phyloP scores from a whole-genome alignment of 2,888 invertebrate species.

The Luperina testacea region DNA sequence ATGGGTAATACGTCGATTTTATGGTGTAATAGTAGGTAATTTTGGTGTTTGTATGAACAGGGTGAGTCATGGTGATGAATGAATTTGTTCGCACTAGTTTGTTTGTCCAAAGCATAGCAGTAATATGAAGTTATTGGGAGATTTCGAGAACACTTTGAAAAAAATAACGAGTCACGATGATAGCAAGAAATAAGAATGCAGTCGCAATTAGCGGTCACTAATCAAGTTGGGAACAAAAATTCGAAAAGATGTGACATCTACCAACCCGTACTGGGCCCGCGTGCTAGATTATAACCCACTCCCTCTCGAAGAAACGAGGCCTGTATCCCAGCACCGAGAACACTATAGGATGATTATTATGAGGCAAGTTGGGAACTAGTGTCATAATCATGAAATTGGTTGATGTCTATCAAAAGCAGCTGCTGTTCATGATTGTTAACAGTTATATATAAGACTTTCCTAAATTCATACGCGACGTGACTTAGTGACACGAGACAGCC shows the following conservation, averaged over 20 bases:
- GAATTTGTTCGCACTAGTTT: slow-evolving; percentile 20
- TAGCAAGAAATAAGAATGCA: background rate
- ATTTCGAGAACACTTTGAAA: background rate
- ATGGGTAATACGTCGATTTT: slow-evolving; percentile 23
- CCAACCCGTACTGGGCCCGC: no score
- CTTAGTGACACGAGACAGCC: background rate
- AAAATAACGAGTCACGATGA: no score
- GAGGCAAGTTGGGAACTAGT: background rate
- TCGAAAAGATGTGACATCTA: no score
- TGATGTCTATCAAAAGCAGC: background rate
- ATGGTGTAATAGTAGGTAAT: slow-evolving; percentile 24
- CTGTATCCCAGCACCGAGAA: no score
- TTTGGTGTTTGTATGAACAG: slow-evolving; percentile 17
- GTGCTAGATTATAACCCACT: no score
- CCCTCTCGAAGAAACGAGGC: no score
- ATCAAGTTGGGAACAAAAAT: background rate
- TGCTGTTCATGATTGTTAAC: background rate
- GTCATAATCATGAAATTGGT: background rate
- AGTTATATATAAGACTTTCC: background rate
- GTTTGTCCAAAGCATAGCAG: background rate
- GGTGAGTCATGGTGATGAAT: slow-evolving; percentile 35
- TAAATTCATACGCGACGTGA: background rate
- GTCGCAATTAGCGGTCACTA: background rate
- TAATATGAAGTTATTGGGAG: background rate
- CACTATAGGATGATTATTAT: no score